Conservation (phyloP, 1,140 invertebrate species). For the Octopus sinensis region DNA sequence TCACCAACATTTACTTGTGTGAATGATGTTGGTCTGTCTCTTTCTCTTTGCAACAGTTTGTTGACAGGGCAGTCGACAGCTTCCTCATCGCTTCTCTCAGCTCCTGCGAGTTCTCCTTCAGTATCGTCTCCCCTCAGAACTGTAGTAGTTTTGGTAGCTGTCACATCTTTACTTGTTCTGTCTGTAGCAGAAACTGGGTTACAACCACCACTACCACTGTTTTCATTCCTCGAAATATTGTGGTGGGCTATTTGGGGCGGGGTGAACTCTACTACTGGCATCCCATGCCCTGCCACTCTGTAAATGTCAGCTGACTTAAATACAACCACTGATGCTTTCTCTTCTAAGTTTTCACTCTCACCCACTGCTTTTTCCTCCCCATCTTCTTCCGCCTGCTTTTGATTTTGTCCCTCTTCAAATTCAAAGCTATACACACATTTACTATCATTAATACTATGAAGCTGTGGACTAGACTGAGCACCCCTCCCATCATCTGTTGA, state of each 20-base stretch:
- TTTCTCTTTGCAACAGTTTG: no score
- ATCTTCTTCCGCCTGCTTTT: no score
- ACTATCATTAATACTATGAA: neutral
- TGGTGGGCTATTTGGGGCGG: neutral
- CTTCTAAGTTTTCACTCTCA: neutral
- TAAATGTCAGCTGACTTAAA: slow-evolving; percentile 1
- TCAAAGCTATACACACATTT: neutral
- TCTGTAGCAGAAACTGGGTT: neutral
- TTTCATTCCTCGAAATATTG: neutral
- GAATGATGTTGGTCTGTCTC: no score
- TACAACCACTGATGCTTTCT: neutral
- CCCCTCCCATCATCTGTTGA: neutral
- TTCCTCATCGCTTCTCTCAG: neutral
- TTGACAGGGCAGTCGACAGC: no score
- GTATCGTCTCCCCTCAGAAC: neutral
- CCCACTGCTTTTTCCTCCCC: neutral
- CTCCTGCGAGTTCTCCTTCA: neutral
- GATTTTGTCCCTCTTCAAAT: no score
- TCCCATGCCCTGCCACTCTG: neutral
- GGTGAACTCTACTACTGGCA: neutral
- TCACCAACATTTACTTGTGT: no score
- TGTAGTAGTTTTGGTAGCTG: neutral
- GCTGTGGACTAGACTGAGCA: neutral
- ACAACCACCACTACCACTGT: neutral
- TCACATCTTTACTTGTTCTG: neutral